Percentiles rank a stretch among this genome's conserved stretches.
Conservation (phyloP, 2,888 invertebrate species). For the Palloptera scutellata region DNA sequence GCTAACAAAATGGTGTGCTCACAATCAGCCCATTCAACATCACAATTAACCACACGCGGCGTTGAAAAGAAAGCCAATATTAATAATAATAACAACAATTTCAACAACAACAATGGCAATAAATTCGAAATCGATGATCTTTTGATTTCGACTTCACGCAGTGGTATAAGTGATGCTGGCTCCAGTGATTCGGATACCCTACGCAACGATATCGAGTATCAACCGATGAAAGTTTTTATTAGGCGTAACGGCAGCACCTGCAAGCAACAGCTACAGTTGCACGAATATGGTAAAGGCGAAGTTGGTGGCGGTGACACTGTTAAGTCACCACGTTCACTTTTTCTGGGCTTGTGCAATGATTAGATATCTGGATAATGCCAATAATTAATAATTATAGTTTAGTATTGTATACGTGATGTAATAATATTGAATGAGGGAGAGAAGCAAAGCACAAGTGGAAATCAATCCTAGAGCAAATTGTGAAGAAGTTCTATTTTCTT, state of each 20-base stretch:
- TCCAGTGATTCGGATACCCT: constrained; percentile 46
- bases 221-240: constrained; percentile 42
- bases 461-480: constrained; percentile 12
- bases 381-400: too few species aligned
- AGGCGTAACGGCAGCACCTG: constrained; percentile 37
- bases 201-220: constrained; percentile 36
- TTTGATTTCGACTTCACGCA: constrained; percentile 42
- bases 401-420: too few species aligned
- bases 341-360: constrained; percentile 42
- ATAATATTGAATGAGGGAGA: constrained; percentile 1
- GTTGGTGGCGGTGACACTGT: constrained; percentile 8
- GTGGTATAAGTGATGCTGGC: constrained; percentile 35
- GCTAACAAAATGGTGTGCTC: constrained; percentile 30
- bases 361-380: constrained; percentile 16
- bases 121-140: constrained; percentile 43
- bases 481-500: constrained; percentile 20
- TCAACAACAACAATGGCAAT: constrained; percentile 19
- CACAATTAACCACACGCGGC: constrained; percentile 25
- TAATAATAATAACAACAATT: constrained; percentile 21
- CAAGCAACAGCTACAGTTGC: constrained; percentile 16
- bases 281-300: constrained; percentile 29
- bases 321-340: constrained; percentile 42
- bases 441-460: constrained; percentile 22
- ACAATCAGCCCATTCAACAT: constrained; percentile 16
- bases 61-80: constrained; percentile 21